Conservation (phyloP, 2,113 vertebrate species). For the Gorilla gorilla region DNA sequence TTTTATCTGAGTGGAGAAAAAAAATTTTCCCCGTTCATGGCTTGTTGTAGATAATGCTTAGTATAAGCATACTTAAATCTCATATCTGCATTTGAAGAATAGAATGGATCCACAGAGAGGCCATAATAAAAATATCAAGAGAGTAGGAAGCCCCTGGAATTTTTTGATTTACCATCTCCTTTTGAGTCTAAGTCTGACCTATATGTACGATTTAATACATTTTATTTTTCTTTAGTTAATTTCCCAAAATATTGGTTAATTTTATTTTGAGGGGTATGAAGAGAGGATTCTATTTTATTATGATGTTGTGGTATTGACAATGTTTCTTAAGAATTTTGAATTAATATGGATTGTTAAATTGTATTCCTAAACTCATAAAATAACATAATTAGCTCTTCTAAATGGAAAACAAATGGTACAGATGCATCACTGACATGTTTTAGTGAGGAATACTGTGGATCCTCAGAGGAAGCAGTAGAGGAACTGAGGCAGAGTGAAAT, state of each 20-base stretch:
- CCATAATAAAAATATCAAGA: not conserved
- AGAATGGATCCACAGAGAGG: not conserved
- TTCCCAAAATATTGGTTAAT: not conserved
- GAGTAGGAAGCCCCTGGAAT: not conserved
- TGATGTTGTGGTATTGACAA: not conserved
- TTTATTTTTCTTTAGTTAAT: not conserved
- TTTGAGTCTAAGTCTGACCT: not conserved
- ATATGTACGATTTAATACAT: not conserved
- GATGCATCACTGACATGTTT: not conserved
- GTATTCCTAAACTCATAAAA: not conserved
- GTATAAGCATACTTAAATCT: not conserved
- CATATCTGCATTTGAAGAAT: not conserved
- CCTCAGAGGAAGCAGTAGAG: not conserved
- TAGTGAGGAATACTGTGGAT: not conserved
- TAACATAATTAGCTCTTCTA: not conserved
- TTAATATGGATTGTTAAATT: not conserved
- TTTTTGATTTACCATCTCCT: not conserved
- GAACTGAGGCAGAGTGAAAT: not conserved
- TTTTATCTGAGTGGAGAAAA: not conserved
- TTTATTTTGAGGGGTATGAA: not conserved
- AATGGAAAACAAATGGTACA: not conserved
- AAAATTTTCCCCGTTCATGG: not conserved
- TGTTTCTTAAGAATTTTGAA: not conserved
- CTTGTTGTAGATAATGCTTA: not conserved
- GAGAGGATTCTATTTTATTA: not conserved